Evolutionary conservation across 2,113 vertebrate genomes (phyloP), one percentile per base, ranked within the genome.

Genomic region (Furnarius figulus): DNA sequence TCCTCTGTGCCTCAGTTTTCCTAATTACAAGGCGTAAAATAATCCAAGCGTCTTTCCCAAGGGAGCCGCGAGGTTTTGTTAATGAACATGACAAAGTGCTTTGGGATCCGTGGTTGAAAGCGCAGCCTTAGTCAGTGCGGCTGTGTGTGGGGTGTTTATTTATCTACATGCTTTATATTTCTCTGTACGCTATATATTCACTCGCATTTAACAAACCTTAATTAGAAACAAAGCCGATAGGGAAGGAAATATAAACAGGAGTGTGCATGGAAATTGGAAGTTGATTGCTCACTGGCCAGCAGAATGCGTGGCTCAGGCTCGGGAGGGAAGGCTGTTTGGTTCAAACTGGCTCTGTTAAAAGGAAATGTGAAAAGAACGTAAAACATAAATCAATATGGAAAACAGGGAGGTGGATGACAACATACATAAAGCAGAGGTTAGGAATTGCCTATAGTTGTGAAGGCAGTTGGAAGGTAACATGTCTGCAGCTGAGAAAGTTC

Each of bases 11-110:
- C 95, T 96, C 96, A 96, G 94, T 96, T 97, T 95, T 89, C 95
- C 92, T 96, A 96, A 96, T 95, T 94, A 94, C 92, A 93, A 96
- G 93, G 91, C 61, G 87, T 96, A 94, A 96, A 96, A 95, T 90
- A 96, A 95, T 93, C 67, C 94, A 59, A 68, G 85, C 31, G 30
- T 61, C 84, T 72, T 85, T 94, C 95, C 95, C 94, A 79, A 72
- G 96, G 92, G 96, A 97, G 85, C 94, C 5, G 53, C 58, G 62
- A 96, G 95, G 84, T 95, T 96, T 96, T 94, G 87, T 91, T 96
- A 95, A 96, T 96, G 94, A 94, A 96, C 91, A 91, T 93, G 95
- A 95, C 95, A 94, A 95, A 95, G 95, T 96, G 94, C 94, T 96
- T 91, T 94, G 95, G 95, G 96, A 96, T 96, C 95, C 67, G 50